phyloP scores from a whole-genome alignment of 2,113 vertebrate species.

The Chaetodon trifascialis region DNA sequence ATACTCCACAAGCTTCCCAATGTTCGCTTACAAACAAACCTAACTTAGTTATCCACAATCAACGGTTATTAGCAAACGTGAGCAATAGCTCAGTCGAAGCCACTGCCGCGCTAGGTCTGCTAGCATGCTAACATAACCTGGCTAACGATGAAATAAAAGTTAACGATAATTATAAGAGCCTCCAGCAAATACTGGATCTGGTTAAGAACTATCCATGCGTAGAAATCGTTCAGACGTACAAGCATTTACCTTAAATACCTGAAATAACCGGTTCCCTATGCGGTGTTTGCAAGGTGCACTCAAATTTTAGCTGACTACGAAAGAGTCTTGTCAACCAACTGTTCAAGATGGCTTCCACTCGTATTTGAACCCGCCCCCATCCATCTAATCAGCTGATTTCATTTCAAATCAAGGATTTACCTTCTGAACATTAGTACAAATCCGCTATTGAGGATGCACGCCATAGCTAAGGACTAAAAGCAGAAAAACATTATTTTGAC shows the following conservation, averaged over 20 bases:
- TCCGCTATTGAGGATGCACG: neutral
- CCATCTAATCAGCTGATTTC: constrained; percentile 79
- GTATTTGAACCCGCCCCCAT: constrained; percentile 86
- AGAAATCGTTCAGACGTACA: rapidly evolving
- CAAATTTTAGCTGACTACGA: constrained; percentile 72
- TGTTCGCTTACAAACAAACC: no score
- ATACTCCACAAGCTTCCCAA: rapidly evolving
- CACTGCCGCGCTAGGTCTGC: constrained; percentile 11
- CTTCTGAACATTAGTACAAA: neutral
- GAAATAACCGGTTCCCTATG: constrained; percentile 58
- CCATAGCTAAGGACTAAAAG: neutral
- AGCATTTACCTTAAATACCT: constrained; percentile 73
- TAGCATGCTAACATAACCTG: constrained; percentile 42
- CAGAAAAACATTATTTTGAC: neutral
- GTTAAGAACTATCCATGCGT: rapidly evolving
- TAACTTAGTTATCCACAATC: no score
- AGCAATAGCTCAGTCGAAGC: neutral
- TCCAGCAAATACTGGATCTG: rapidly evolving
- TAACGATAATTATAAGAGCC: neutral
- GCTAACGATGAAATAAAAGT: constrained; percentile 46
- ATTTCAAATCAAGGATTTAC: constrained; percentile 65
- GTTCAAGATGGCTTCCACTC: constrained; percentile 92
- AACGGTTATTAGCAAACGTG: neutral
- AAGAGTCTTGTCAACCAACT: constrained; percentile 78
- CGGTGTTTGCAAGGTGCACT: constrained; percentile 65